These are phyloP conservation scores for Malurus cyaneus DNA, from an alignment of 2,113 vertebrate genomes.

Conservation along the genomic window DNA sequence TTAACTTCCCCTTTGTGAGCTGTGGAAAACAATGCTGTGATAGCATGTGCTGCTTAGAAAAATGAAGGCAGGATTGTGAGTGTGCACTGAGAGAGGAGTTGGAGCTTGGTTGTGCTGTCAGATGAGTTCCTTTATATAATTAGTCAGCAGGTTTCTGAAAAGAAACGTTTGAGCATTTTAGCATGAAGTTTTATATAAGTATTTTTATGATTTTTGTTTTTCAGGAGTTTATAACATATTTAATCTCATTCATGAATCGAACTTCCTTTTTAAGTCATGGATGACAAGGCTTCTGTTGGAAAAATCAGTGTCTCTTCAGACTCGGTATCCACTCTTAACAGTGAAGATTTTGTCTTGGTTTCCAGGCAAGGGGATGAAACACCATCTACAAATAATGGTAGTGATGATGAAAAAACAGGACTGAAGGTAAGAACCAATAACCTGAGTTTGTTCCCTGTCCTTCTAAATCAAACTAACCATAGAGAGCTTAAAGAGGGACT, in stretches of 20 bases:
- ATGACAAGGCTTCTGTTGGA: constrained; percentile 99
- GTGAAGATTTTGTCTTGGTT: constrained; percentile 99
- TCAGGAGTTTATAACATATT: constrained; percentile 88
- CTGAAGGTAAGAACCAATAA: constrained; percentile 89
- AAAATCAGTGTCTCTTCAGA: constrained; percentile 99
- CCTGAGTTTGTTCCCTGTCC: constrained; percentile 50
- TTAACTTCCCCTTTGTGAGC: neutral
- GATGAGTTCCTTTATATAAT: neutral
- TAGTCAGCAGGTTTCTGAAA: constrained; percentile 24
- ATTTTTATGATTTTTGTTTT: constrained; percentile 83
- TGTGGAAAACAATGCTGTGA: constrained; percentile 1
- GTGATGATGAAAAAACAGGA: constrained; percentile 99
- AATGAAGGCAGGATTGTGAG: neutral
- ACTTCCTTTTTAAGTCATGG: constrained; percentile 96
- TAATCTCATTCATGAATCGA: constrained; percentile 93
- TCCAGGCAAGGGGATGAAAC: constrained; percentile 97
- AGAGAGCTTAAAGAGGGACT: constrained; percentile 44
- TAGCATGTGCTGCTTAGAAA: neutral
- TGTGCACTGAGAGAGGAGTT: neutral
- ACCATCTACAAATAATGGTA: constrained; percentile 97
- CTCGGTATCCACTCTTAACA: constrained; percentile 99
- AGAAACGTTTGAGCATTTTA: constrained; percentile 18
- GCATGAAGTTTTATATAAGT: constrained; percentile 69
- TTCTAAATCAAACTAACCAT: constrained; percentile 30
- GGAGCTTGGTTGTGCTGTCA: neutral